Conservation (phyloP, 2,797 vertebrate species). For the Leptodactylus fallax region DNA sequence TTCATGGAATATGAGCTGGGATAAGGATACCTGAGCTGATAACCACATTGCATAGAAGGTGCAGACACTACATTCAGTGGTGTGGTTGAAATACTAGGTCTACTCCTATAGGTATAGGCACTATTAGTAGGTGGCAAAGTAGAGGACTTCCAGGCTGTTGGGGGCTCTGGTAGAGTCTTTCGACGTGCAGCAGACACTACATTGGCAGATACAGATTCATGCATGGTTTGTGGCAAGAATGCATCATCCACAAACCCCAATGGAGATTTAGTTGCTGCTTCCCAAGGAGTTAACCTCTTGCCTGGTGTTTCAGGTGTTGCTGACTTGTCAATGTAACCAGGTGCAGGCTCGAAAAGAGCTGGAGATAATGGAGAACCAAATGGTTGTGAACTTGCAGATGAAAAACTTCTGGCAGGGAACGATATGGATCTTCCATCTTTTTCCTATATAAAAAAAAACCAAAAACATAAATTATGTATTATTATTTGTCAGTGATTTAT, state of each 20-base stretch:
- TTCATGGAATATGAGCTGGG: constrained; percentile 78
- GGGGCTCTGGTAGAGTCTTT: constrained; percentile 83
- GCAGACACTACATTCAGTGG: constrained; percentile 71
- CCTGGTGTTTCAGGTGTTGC: constrained; percentile 72
- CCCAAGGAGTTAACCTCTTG: constrained; percentile 88
- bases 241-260: constrained; percentile 91
- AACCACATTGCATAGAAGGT: constrained; percentile 74
- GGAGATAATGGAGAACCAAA: constrained; percentile 74
- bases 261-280: constrained; percentile 89
- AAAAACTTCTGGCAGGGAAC: constrained; percentile 79
- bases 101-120: constrained; percentile 55
- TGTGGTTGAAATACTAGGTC: constrained; percentile 66
- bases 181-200: constrained; percentile 86
- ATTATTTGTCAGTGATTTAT: background rate
- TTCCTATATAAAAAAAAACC: constrained; percentile 69
- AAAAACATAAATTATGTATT: constrained; percentile 2
- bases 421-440: constrained; percentile 80
- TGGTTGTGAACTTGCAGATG: constrained; percentile 69
- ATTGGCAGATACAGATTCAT: constrained; percentile 85
- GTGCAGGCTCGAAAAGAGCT: constrained; percentile 69
- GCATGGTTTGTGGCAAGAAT: constrained; percentile 82
- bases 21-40: constrained; percentile 78
- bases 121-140: constrained; percentile 68
- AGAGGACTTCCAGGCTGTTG: constrained; percentile 83
- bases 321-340: constrained; percentile 70